Evolutionary conservation across 2,888 invertebrate genomes (phyloP).

Genomic region (Pheosia tremula): DNA sequence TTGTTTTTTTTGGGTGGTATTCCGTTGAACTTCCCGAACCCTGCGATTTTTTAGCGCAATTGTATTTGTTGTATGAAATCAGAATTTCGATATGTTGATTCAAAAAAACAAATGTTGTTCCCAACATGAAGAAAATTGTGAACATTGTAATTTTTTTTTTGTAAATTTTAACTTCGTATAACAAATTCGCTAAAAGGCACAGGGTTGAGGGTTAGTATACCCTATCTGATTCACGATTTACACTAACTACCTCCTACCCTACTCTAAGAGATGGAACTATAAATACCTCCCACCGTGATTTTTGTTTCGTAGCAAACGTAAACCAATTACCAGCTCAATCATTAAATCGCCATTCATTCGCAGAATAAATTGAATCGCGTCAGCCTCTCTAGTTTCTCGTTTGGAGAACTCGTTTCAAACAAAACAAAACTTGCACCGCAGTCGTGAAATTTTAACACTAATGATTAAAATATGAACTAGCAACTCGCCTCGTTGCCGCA

Average conservation of each 20-base stretch:
- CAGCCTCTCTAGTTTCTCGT: background rate
- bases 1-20: constrained; percentile 28
- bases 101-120: too few relatives aligned
- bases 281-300: constrained; percentile 10
- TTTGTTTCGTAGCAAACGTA: constrained; percentile 6
- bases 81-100: too few relatives aligned
- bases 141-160: too few relatives aligned
- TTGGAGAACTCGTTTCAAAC: constrained; percentile 6
- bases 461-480: background rate
- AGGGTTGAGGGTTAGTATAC: too few relatives aligned
- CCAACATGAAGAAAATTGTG: too few relatives aligned
- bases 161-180: too few relatives aligned
- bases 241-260: too few relatives aligned
- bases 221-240: too few relatives aligned
- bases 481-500: background rate
- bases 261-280: background rate
- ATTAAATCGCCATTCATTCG: constrained; percentile 5
- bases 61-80: too few relatives aligned
- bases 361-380: constrained; percentile 8
- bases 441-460: background rate
- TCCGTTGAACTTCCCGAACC: constrained; percentile 15
- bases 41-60: background rate
- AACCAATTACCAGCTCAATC: constrained; percentile 1
- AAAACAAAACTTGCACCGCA: constrained; percentile 2
- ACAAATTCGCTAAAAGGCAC: too few relatives aligned